Base-by-base conservation (phyloP, 2,797 vertebrate species). In the Prunella strophiata region DNA sequence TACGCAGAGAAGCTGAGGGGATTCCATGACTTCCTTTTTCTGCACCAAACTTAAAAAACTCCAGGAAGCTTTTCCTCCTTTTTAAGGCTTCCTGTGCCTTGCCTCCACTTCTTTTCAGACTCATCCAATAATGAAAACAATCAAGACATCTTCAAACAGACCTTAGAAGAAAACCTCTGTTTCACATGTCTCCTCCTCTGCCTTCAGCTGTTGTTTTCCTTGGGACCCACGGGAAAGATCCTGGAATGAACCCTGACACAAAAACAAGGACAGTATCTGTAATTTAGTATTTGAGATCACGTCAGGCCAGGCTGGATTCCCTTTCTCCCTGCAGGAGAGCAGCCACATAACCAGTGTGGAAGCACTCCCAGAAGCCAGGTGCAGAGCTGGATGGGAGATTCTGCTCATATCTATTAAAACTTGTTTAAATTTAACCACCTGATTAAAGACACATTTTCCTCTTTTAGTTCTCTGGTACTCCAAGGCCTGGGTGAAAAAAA, bases 131-230 rank as follows among this genome's bases (percentile, higher is more conserved):
- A 32, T 45, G 9, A 62, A 76, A 65, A 61, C 40, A 61, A 66
- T 26, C 30, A 34, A 62, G 38, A 85, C 70, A 5, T 7, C 3
- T 47, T 85, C 40, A 34, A 57, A 76, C 7, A 38, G 5, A 32
- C 11, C 25, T 32, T 11, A 38, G 55, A 58, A 73, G 29, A 50
- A 88, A 70, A 40, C 7, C 26, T 66, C 11, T 48, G 17, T 16
- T 14, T 8, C 0, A 0, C 1, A 0, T 26, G 21, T 54, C 30
- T 83, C 42, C 47, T 61, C 15, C 45, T 50, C 43, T 68, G 8
- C 17, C 43, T 79, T 85, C 48, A 67, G 16, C 36, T 20, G 4
- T 32, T 54, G 15, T 67, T 88, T 40, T 59, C 34, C 34, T 12
- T 21, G 55, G 50, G 6, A 72, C 50, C 11, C 0, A 2, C 0